Base-by-base conservation (phyloP, 2,797 vertebrate genomes). In the Chrosomus eos region DNA sequence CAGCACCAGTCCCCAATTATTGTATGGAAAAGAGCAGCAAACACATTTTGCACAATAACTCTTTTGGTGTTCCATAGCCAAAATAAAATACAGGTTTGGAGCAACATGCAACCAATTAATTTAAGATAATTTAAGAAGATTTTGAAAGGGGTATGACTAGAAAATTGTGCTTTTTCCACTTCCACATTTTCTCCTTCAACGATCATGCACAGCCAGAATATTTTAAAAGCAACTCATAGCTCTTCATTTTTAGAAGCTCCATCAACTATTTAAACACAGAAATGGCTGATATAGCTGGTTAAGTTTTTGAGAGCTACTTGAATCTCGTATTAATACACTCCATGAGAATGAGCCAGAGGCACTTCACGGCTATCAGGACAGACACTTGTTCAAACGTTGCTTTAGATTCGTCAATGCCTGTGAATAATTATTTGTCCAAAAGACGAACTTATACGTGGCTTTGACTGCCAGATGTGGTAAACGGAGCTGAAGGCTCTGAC, bases 341-440 rank as follows among this genome's bases (percentile, higher is more conserved):
- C 3, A 28, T 18, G 18, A 58, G 26, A 82, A 78, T 21, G 31
- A 75, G 81, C 81, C 58, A 53, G 8, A 76, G 45, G 67, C 64
- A 78, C 73, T 84, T 78, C 75, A 78, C 7, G 66, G 64, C 53
- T 71, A 78, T 78, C 36, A 62, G 10, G 21, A 21, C 53, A 45
- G 53, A 70, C 40, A 51, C 76, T 84, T 48, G 83, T 71, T 84
- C 23, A 79, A 79, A 48, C 21, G 51, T 71, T 53, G 75, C 66
- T 62, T 78, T 71, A 66, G 64, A 71, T 78, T 79, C 40, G 40
- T 79, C 40, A 71, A 79, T 62, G 83, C 66, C 83, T 79, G 83
- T 84, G 75, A 84, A 84, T 84, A 84, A 84, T 79, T 84, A 79
- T 84, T 79, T 79, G 83, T 84, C 73, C 73, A 84, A 79, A 84